These are phyloP conservation scores for Ellobius talpinus DNA, from an alignment of 2,113 vertebrate genomes.

Conservation along the genomic window DNA sequence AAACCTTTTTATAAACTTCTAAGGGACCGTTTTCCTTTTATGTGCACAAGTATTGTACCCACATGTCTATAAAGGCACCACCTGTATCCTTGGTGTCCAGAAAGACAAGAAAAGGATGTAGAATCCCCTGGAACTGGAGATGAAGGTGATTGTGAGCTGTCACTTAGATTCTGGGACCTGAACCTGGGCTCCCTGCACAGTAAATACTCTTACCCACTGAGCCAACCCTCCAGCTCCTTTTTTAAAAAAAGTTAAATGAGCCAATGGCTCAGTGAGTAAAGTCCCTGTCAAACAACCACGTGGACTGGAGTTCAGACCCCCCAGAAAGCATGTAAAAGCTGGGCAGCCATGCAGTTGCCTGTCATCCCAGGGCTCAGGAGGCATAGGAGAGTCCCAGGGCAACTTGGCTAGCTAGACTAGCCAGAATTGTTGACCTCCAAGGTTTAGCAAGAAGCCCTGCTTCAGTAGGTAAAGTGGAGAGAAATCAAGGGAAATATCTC, in stretches of 20 bases:
- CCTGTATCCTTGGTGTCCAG: not conserved
- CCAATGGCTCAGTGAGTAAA: not conserved
- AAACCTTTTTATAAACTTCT: not conserved
- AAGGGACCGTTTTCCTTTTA: not conserved
- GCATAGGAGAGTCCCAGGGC: not conserved
- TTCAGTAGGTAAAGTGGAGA: not conserved
- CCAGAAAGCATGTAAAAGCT: not conserved
- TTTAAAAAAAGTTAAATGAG: no score
- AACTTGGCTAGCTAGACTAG: not conserved
- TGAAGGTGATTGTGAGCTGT: not conserved
- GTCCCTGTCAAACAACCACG: not conserved
- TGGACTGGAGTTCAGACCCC: not conserved
- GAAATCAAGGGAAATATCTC: not conserved
- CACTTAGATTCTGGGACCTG: not conserved
- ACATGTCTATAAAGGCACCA: not conserved
- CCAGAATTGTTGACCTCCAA: not conserved
- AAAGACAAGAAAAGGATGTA: not conserved
- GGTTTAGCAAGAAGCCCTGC: not conserved
- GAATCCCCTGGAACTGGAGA: not conserved
- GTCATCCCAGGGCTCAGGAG: not conserved
- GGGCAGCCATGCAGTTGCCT: not conserved
- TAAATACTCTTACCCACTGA: not conserved
- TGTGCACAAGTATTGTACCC: not conserved
- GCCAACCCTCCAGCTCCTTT: no score
- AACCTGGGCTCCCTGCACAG: not conserved